Conservation (phyloP, 2,888 invertebrate genomes). For the Calameuta pallipes region DNA sequence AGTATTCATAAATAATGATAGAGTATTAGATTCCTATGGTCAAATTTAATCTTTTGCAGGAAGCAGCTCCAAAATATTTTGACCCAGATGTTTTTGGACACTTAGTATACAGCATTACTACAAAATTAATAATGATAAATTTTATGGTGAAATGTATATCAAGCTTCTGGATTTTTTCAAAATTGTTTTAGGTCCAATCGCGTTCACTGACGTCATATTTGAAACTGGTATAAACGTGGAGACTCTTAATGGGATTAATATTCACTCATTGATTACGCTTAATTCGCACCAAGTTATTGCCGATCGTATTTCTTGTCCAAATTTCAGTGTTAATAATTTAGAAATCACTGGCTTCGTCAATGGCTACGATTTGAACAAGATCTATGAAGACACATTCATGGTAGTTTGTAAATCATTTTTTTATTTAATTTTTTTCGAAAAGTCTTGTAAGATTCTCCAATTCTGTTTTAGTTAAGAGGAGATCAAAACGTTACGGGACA, state of each 20-base stretch:
- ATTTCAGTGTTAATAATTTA: conserved; percentile 51
- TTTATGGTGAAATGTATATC: neutral
- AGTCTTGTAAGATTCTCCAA: neutral
- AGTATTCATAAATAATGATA: no score
- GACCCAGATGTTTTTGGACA: neutral
- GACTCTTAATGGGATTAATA: conserved; percentile 67
- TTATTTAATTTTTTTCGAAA: neutral
- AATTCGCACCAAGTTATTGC: conserved; percentile 66
- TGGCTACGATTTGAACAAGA: conserved; percentile 62
- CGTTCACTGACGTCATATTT: conserved; percentile 65
- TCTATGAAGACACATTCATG: conserved; percentile 69
- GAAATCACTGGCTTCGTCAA: conserved; percentile 61
- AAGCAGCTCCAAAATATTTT: neutral
- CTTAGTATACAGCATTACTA: neutral
- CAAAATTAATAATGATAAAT: neutral
- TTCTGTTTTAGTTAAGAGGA: conserved; percentile 34
- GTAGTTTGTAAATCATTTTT: conserved; percentile 49
- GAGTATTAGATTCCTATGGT: no score
- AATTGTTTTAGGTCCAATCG: conserved; percentile 60
- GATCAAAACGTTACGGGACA: conserved; percentile 47
- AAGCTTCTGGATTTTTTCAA: neutral
- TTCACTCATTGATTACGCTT: conserved; percentile 66
- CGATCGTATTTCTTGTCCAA: conserved; percentile 55
- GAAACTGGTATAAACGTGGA: conserved; percentile 62
- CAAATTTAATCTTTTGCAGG: no score